Conservation (phyloP, 2,888 invertebrate genomes). For the Branchipolynoe longqiensis region DNA sequence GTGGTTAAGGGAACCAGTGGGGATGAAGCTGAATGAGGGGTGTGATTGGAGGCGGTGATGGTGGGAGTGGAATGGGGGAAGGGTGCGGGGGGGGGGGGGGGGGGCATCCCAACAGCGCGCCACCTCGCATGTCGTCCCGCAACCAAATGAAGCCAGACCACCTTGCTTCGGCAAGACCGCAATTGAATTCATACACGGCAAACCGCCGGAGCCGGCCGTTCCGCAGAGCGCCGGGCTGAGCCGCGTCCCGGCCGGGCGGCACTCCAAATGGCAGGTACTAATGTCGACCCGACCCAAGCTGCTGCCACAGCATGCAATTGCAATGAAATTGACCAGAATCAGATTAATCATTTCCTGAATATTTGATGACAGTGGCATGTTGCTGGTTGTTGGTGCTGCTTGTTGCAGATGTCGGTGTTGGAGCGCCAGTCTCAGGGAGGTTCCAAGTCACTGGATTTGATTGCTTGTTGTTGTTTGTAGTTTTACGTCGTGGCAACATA, state of each 20-base stretch:
- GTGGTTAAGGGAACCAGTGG: no score
- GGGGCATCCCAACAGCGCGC: no score
- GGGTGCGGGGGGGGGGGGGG: neutral
- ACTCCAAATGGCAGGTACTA: constrained; percentile 13
- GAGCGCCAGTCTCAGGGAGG: no score
- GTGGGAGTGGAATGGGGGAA: neutral
- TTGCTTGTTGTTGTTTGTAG: no score
- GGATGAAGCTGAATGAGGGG: no score
- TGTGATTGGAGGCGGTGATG: neutral
- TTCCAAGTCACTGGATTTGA: no score
- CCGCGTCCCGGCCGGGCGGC: neutral
- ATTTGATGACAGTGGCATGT: constrained; percentile 39
- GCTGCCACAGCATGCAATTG: constrained; percentile 42
- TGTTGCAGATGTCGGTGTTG: neutral
- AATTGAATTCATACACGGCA: neutral
- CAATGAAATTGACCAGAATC: constrained; percentile 51
- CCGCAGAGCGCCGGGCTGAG: no score
- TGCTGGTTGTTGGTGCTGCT: neutral
- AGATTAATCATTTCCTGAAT: constrained; percentile 42
- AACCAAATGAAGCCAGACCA: no score
- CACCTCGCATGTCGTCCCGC: no score
- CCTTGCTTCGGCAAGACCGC: no score
- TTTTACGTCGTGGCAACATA: no score
- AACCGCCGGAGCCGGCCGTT: constrained; percentile 5
- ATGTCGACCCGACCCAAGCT: neutral